A percentile compares a stretch with the other conserved stretches of the same genome.
phyloP scores from a whole-genome alignment of 2,888 invertebrate genomes.

The Xylota segnis region DNA sequence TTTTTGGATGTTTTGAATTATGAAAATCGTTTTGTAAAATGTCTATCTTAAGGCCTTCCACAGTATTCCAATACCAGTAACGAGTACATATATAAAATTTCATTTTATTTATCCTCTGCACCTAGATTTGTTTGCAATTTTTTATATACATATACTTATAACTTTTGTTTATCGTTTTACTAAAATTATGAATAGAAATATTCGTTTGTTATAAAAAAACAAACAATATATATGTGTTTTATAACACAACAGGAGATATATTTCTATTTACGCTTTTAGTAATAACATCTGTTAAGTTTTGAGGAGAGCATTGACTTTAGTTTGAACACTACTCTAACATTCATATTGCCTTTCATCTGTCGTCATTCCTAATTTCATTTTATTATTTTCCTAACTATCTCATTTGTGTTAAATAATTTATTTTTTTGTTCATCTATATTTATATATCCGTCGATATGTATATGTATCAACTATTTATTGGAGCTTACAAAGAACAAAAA shows the following conservation, averaged over 20 bases:
- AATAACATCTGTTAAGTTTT: conserved; percentile 1
- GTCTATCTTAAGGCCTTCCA: too few relatives aligned
- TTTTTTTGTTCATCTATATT: conserved; percentile 7
- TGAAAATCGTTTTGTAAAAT: too few relatives aligned
- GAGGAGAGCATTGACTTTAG: conserved; percentile 10
- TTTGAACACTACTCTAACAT: conserved; percentile 5
- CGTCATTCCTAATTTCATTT: conserved; percentile 20
- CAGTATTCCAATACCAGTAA: too few relatives aligned
- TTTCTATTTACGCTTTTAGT: neutral
- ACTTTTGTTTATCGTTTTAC: neutral
- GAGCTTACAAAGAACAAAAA: conserved; percentile 30
- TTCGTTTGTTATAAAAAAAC: neutral
- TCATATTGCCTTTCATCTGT: conserved; percentile 22
- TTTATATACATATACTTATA: neutral
- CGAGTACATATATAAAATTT: too few relatives aligned
- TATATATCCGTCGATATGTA: conserved; percentile 24
- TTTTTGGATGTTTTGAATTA: too few relatives aligned
- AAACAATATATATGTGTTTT: neutral
- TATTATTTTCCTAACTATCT: conserved; percentile 12
- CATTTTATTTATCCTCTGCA: neutral
- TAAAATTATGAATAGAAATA: neutral
- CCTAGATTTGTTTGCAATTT: neutral
- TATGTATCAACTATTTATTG: conserved; percentile 34
- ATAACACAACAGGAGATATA: neutral
- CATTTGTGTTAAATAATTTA: conserved; percentile 46